These are phyloP conservation scores for Cardiocondyla obscurior DNA, from an alignment of 1,140 invertebrate genomes.

Conservation along the genomic window DNA sequence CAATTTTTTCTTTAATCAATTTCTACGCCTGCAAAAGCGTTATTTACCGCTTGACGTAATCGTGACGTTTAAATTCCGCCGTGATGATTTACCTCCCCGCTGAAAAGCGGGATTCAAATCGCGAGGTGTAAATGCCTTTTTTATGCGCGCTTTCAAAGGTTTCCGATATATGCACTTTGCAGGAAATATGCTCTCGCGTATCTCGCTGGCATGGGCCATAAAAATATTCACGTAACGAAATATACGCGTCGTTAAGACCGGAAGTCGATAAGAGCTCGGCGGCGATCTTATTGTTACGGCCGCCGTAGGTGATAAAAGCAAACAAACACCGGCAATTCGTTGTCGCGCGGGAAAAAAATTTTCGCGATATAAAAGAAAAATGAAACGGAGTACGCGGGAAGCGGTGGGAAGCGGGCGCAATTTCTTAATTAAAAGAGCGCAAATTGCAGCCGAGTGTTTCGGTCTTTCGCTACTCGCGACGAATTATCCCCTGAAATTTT, in stretches of 20 bases:
- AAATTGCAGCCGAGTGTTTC: constrained; percentile 36
- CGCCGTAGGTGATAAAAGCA: constrained; percentile 20
- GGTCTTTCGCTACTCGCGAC: neutral
- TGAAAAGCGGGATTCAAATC: neutral
- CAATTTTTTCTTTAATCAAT: neutral
- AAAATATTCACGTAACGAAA: neutral
- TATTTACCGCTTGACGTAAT: neutral
- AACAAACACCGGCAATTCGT: neutral
- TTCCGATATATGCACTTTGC: neutral
- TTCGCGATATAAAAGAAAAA: neutral
- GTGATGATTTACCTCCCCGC: neutral
- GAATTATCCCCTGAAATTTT: neutral
- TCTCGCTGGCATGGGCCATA: neutral
- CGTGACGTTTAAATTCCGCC: neutral
- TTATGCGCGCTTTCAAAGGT: neutral
- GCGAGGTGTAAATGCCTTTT: neutral
- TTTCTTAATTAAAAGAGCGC: constrained; percentile 29
- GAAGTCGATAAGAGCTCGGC: constrained; percentile 5
- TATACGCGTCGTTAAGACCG: neutral
- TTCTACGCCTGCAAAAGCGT: neutral
- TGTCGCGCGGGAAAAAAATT: neutral
- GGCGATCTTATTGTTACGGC: neutral
- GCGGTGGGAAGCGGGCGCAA: neutral
- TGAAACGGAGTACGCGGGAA: neutral
- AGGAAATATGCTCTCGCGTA: neutral